A percentile compares a stretch with the other conserved stretches of the same genome.
phyloP scores from a whole-genome alignment of 2,797 vertebrate species.

The Coendou prehensilis region DNA sequence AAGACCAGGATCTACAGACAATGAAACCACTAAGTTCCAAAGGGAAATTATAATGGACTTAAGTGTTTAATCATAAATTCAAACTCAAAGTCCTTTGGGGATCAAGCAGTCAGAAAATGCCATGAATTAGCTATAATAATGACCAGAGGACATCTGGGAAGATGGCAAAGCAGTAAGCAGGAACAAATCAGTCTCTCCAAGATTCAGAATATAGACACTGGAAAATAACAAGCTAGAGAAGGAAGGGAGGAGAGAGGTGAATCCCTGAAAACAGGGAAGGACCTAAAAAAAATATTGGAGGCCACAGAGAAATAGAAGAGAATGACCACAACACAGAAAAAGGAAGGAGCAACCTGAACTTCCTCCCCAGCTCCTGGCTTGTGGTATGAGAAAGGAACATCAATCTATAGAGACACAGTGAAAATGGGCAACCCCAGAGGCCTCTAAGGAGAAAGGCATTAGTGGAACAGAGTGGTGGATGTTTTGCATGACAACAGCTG shows the following conservation, averaged over 20 bases:
- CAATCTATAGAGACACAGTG: not conserved
- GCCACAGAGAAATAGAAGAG: not conserved
- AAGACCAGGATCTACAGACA: not conserved
- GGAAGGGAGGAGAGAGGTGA: not conserved
- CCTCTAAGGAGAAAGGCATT: not conserved
- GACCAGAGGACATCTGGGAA: not conserved
- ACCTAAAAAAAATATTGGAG: not conserved
- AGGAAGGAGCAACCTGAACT: not conserved
- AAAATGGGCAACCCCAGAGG: not conserved
- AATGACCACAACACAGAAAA: not conserved
- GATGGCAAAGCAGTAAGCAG: not conserved
- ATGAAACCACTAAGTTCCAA: not conserved
- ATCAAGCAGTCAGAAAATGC: not conserved
- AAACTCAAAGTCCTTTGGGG: not conserved
- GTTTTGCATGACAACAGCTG: not conserved
- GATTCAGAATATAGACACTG: not conserved
- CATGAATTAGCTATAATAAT: not conserved
- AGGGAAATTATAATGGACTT: slow-evolving; percentile 19
- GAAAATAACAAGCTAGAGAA: not conserved
- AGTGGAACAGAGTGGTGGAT: not conserved
- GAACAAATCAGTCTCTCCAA: not conserved
- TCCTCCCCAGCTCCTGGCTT: not conserved
- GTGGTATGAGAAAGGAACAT: not conserved
- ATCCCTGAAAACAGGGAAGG: not conserved
- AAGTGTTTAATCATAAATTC: slow-evolving; percentile 52